phyloP scores from a whole-genome alignment of 2,113 vertebrate species.

The Nerophis ophidion region DNA sequence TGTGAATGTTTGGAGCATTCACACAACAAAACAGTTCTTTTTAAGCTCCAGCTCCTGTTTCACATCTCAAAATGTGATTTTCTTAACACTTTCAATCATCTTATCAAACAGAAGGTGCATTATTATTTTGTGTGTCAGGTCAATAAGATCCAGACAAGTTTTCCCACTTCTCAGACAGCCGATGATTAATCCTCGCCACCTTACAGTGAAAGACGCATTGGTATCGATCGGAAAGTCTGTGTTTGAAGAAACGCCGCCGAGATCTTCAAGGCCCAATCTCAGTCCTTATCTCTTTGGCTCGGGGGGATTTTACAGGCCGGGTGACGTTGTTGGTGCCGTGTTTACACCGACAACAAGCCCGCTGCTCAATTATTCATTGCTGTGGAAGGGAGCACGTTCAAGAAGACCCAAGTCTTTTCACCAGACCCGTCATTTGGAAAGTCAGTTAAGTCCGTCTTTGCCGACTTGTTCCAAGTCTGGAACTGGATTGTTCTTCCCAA shows the following conservation, averaged over 20 bases:
- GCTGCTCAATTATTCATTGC: slow-evolving; percentile 30
- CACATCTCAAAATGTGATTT: background rate
- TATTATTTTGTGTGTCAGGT: slow-evolving; percentile 1
- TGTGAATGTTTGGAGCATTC: no score
- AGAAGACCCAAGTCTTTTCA: no score
- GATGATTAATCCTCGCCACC: slow-evolving; percentile 12
- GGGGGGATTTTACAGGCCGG: slow-evolving; percentile 7
- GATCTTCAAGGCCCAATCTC: slow-evolving; percentile 34
- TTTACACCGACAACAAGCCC: slow-evolving; percentile 17
- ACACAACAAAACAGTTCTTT: no score
- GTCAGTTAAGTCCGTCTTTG: no score
- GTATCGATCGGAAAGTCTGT: slow-evolving; percentile 34
- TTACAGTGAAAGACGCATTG: slow-evolving; percentile 1
- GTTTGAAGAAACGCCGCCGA: slow-evolving; percentile 9
- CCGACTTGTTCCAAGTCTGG: no score
- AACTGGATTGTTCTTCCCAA: no score
- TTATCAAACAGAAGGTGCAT: background rate
- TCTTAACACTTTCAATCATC: no score
- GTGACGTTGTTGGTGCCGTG: slow-evolving; percentile 34
- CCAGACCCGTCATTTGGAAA: no score
- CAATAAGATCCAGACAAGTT: background rate
- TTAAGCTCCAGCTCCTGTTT: no score
- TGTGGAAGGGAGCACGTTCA: slow-evolving; percentile 13
- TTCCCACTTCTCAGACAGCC: background rate
- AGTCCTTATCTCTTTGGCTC: background rate